Evolutionary conservation across 1,140 invertebrate genomes (phyloP), one percentile per base, ranked within the genome.

Genomic region (Glomeris maerens): DNA sequence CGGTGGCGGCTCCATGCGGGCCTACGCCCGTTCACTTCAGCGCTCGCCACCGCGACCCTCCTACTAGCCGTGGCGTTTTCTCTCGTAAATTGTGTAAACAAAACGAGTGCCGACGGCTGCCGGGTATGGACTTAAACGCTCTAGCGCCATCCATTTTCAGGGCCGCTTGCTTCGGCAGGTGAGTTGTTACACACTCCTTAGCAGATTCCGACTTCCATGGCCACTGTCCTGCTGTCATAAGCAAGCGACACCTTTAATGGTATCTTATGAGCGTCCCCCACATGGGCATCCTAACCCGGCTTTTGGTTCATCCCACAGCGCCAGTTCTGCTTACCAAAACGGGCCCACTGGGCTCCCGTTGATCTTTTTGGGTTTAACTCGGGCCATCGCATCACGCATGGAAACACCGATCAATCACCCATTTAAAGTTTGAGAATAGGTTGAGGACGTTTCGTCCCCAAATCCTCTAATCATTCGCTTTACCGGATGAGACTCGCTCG

Each of bases 271-370:
- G 78, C 76, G 72, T 71, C 77, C 70, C 77, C 72, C 21, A 20
- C 10, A 31, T 50, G 20, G 52, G 45, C 40, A 36, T 47, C 52
- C 74, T 79, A 80, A 78, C 78, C 73, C 73, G 63, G 71, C 77
- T 74, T 80, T 79, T 73, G 76, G 78, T 81, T 81, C 79, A 82
- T 84, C 80, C 78, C 79, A 74, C 82, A 84, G 72, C 83, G 78
- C 81, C 81, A 84, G 81, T 85, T 84, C 82, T 84, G 80, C 80
- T 84, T 83, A 84, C 82, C 80, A 83, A 84, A 84, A 84, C 72
- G 84, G 81, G 81, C 80, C 79, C 80, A 83, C 80, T 84, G 73
- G 76, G 77, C 74, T 77, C 78, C 74, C 70, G 71, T 57, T 41
- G 10, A 27, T 14, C 47, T 27, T n/a, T n/a, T n/a, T n/a, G n/a